phyloP scores from a whole-genome alignment of 1,140 invertebrate genomes.

The Oncopeltus fasciatus region DNA sequence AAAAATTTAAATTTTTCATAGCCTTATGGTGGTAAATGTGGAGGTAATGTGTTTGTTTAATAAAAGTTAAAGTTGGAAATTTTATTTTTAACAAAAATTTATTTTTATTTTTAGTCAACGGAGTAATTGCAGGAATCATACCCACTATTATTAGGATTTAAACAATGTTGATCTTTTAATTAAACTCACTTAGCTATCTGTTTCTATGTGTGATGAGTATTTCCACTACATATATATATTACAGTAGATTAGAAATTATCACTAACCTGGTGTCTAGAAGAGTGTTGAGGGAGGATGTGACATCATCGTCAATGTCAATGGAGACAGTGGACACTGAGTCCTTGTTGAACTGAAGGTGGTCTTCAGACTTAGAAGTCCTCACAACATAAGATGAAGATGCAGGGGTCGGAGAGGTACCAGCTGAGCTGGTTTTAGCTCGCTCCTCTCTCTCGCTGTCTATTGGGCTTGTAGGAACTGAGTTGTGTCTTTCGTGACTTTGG shows the following conservation, averaged over 20 bases:
- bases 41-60: too few species aligned
- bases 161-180: too few species aligned
- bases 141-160: too few species aligned
- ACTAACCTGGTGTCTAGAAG: slow-evolving; percentile 68
- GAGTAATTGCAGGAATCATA: too few species aligned
- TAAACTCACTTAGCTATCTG: too few species aligned
- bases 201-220: too few species aligned
- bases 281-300: slow-evolving; percentile 81
- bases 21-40: too few species aligned
- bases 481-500: slow-evolving; percentile 34
- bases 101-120: too few species aligned
- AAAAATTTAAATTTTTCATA: too few species aligned
- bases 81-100: too few species aligned
- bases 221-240: too few species aligned
- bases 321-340: slow-evolving; percentile 59
- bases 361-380: slow-evolving; percentile 67
- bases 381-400: slow-evolving; percentile 22
- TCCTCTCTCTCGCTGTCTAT: slow-evolving; percentile 35
- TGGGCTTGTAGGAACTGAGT: slow-evolving; percentile 70
- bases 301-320: slow-evolving; percentile 82
- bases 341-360: slow-evolving; percentile 51
- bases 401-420: slow-evolving; percentile 21
- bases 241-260: slow-evolving; percentile 21
- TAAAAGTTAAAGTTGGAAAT: too few species aligned
- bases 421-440: slow-evolving; percentile 19